A percentile compares a stretch with the other conserved stretches of the same genome.
Evolutionary conservation across 1,140 invertebrate genomes (phyloP).

Genomic region (Panagrolaimus sp.): DNA sequence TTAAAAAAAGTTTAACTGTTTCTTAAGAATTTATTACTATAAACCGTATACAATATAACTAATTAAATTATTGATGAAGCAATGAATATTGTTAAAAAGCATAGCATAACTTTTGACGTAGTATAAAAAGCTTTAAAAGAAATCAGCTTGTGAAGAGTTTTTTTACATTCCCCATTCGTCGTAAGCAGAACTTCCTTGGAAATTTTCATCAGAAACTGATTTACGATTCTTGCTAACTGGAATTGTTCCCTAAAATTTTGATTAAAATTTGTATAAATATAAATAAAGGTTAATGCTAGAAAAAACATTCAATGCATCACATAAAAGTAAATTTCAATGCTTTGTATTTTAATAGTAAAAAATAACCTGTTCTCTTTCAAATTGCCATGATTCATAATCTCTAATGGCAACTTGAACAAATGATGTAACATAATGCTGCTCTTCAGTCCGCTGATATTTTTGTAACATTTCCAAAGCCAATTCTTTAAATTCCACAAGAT

Average conservation of each 20-base stretch:
- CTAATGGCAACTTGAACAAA: slow-evolving; percentile 50
- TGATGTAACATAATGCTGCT: slow-evolving; percentile 55
- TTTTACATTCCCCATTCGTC: slow-evolving; percentile 21
- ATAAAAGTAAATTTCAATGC: too few species aligned
- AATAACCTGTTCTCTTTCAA: slow-evolving; percentile 51
- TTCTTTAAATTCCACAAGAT: slow-evolving; percentile 53
- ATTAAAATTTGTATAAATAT: neutral
- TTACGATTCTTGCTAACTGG: neutral
- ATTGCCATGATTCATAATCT: slow-evolving; percentile 56
- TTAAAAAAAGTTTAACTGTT: too few species aligned
- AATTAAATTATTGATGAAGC: too few species aligned
- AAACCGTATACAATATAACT: too few species aligned
- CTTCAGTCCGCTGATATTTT: slow-evolving; percentile 54
- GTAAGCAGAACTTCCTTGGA: slow-evolving; percentile 17
- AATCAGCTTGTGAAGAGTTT: too few species aligned
- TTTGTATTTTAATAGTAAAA: neutral
- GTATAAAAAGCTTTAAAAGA: too few species aligned
- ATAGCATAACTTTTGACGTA: too few species aligned
- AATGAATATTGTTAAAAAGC: too few species aligned
- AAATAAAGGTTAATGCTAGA: slow-evolving; percentile 4
- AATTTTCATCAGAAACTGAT: slow-evolving; percentile 16
- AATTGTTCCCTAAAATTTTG: neutral
- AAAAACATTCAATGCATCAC: too few species aligned
- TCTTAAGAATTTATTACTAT: too few species aligned
- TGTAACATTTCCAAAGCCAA: slow-evolving; percentile 51